phyloP scores from a whole-genome alignment of 2,888 invertebrate species.

The Caenorhabditis sp. region DNA sequence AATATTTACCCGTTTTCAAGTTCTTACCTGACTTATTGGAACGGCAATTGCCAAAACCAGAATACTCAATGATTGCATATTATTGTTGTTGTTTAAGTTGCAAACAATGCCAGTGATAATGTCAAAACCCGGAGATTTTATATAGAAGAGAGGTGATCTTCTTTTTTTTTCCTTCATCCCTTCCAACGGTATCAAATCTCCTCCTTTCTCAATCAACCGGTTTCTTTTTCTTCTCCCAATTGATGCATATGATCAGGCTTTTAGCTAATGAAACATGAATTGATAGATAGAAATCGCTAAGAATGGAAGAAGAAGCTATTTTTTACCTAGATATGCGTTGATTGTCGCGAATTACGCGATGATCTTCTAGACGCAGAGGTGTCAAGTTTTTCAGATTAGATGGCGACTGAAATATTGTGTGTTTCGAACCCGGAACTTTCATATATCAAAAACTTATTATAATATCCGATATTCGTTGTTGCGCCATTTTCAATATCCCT shows the following conservation, averaged over 20 bases:
- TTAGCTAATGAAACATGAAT: neutral
- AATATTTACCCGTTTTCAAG: neutral
- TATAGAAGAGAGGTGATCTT: neutral
- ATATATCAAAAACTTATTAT: too few relatives aligned
- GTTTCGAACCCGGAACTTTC: too few relatives aligned
- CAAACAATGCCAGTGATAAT: neutral
- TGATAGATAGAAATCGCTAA: too few relatives aligned
- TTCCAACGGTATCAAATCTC: neutral
- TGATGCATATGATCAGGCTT: neutral
- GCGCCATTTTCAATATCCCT: too few relatives aligned
- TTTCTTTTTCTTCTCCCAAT: neutral
- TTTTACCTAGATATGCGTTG: too few relatives aligned
- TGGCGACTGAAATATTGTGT: too few relatives aligned
- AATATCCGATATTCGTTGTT: too few relatives aligned
- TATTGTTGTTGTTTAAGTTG: neutral
- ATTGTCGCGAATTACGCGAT: too few relatives aligned
- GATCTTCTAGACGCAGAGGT: too few relatives aligned
- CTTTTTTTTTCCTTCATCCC: neutral
- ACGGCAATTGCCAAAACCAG: neutral
- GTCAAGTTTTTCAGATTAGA: too few relatives aligned
- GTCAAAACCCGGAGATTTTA: neutral
- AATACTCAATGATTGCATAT: neutral
- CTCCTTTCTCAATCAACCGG: constrained; percentile 1
- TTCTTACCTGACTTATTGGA: neutral
- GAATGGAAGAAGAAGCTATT: too few relatives aligned